Base-by-base conservation (phyloP, 2,888 invertebrate species). In the Andrena flavipes region DNA sequence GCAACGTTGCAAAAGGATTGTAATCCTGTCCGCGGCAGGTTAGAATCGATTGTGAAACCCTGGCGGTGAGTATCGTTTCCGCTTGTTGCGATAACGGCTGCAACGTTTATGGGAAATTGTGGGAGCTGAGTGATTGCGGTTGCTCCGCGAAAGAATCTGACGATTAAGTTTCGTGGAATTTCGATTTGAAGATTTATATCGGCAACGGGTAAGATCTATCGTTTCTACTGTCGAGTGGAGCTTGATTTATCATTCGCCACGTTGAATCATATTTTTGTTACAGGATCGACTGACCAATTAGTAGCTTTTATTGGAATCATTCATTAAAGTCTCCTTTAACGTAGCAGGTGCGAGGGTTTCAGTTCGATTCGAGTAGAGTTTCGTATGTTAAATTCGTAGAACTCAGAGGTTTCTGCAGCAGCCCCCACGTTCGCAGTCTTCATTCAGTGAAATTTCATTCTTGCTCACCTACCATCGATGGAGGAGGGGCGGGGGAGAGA, bases 381-480 rank as follows among this genome's bases (percentile, higher is more conserved):
- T 42, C 42, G 4, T 42, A 16, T 16, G 4, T 42, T 42, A 16
- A 42, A 16, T 16, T 16, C 42, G 42, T 42, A 1, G 29, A 59
- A 23, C 16, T 5, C 59, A 4, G 29, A 16, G 29, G 13, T 33
- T 35, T 68, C 49, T 35, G 29, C n/a, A 29, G 33, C 20, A 60
- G 16, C 4, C 10, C 16, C 67, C 13, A 13, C 35, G 35, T 64
- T 73, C 35, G 20, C 33, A 4, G 23, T 30, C n/a, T 64, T 67
- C 78, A 62, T 67, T 42, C 33, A 71, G 10, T 20, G 65, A 78
- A 71, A 54, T 65, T 71, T 71, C 80, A 78, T 80, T 78, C 65
- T 78, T 62, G 65, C 48, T 16, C 60, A n/a, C 13, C 51, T 10
- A 1, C 5, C 23, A 4, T n/a, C 2, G 51, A 51, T 26, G 23